Conservation (phyloP, 2,888 invertebrate species). For the Desoria tigrina region DNA sequence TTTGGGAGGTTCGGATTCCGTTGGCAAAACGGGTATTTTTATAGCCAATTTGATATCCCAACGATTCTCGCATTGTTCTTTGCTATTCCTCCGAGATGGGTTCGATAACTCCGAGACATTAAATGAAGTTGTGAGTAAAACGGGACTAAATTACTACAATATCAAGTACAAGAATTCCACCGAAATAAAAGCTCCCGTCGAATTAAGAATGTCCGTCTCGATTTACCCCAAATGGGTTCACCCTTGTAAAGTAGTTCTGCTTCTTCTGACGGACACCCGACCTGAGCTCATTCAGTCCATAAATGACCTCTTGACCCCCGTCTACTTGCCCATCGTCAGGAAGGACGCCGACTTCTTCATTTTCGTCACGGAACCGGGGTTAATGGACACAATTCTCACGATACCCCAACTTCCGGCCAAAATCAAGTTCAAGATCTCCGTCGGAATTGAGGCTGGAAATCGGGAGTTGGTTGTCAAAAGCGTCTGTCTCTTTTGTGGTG, state of each 20-base stretch:
- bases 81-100: constrained; percentile 32
- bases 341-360: constrained; percentile 38
- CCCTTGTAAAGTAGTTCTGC: constrained; percentile 27
- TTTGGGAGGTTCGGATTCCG: too few species aligned
- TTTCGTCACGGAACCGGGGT: constrained; percentile 19
- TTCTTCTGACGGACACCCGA: constrained; percentile 27
- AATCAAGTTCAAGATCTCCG: constrained; percentile 33
- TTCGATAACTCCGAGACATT: constrained; percentile 25
- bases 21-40: too few species aligned
- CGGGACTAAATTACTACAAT: background rate
- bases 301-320: constrained; percentile 30
- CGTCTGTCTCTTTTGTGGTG: constrained; percentile 32
- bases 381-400: constrained; percentile 23
- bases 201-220: constrained; percentile 21
- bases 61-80: constrained; percentile 27
- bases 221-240: constrained; percentile 23
- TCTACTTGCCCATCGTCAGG: constrained; percentile 34
- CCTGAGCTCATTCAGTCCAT: constrained; percentile 23
- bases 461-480: constrained; percentile 10
- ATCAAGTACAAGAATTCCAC: background rate
- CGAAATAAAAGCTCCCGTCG: constrained; percentile 12
- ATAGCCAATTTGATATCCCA: too few species aligned
- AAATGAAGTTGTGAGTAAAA: constrained; percentile 6
- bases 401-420: constrained; percentile 30
- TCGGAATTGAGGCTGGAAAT: constrained; percentile 15